phyloP scores from a whole-genome alignment of 2,113 vertebrate species.

The Toxotes jaculatrix region DNA sequence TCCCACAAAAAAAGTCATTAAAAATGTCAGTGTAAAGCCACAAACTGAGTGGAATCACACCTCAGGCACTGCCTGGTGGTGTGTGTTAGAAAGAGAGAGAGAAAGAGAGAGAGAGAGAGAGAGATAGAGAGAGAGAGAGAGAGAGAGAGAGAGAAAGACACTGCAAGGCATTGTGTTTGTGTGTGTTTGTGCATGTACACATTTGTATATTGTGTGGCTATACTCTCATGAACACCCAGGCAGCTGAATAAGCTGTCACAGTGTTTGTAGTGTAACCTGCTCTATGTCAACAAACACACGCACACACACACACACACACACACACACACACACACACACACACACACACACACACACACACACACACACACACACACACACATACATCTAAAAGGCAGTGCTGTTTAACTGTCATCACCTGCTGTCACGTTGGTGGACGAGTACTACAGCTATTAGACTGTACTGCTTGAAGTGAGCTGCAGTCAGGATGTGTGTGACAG shows the following conservation, averaged over 20 bases:
- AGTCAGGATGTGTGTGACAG: conserved; percentile 40
- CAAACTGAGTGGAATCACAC: not conserved
- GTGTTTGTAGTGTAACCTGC: conserved; percentile 19
- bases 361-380: not conserved
- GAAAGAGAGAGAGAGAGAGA: too few relatives aligned
- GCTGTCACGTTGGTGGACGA: conserved; percentile 26
- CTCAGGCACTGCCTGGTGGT: not conserved
- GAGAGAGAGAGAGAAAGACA: too few relatives aligned
- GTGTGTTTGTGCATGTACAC: not conserved
- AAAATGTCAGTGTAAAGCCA: not conserved
- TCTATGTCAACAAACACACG: not conserved
- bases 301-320: not conserved
- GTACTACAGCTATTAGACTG: not conserved
- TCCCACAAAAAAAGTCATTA: not conserved
- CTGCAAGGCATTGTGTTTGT: not conserved
- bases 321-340: not conserved
- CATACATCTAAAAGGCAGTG: not conserved
- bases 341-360: not conserved
- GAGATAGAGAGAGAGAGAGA: too few relatives aligned
- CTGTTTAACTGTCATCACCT: conserved; percentile 46
- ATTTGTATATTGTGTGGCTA: not conserved
- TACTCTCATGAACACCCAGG: not conserved
- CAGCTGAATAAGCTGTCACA: conserved; percentile 48
- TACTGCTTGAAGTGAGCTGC: conserved; percentile 15
- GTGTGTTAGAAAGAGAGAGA: not conserved